These are phyloP conservation scores for Leptinotarsa defecta DNA, from an alignment of 1,140 invertebrate species.

Conservation along the genomic window DNA sequence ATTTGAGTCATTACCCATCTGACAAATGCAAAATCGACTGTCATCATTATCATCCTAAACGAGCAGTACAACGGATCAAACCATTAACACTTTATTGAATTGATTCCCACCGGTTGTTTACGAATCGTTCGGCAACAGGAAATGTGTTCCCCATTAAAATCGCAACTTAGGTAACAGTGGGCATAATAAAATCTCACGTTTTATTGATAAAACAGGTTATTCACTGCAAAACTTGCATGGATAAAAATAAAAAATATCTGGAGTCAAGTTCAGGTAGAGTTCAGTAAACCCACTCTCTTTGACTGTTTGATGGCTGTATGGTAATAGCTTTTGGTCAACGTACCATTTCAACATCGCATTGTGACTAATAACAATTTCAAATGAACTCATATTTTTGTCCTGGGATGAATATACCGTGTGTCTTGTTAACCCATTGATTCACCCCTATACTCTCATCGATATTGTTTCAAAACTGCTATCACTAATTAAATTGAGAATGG, in stretches of 20 bases:
- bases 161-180: background rate
- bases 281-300: background rate
- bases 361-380: background rate
- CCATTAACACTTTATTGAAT: background rate
- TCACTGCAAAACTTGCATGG: background rate
- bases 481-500: no score
- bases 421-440: no score
- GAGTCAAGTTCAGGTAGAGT: background rate
- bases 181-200: background rate
- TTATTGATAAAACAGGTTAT: conserved; percentile 9
- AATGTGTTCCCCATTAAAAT: background rate
- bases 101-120: background rate
- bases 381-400: no score
- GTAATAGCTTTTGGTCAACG: background rate
- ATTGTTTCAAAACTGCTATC: no score
- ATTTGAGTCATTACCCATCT: background rate
- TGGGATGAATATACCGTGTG: no score
- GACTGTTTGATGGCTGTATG: background rate
- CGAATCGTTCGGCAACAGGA: background rate
- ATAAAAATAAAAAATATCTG: background rate
- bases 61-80: background rate
- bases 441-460: no score
- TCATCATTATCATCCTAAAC: background rate
- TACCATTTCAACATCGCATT: background rate
- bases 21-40: background rate